Base-by-base conservation (phyloP, 2,113 vertebrate species). In the Triplophysa siluroides region DNA sequence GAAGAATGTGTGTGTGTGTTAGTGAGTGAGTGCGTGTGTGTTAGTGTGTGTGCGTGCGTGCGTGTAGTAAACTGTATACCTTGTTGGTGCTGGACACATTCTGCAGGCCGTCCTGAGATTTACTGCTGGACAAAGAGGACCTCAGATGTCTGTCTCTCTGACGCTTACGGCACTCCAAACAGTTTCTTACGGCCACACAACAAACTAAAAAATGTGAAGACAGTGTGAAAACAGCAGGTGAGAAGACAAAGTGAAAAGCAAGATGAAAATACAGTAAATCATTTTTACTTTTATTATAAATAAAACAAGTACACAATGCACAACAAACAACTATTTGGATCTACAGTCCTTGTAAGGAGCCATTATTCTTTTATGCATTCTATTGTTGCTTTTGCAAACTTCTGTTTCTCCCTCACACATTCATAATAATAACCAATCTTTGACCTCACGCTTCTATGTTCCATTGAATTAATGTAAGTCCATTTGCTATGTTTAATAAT, bases 161-260 rank as follows among this genome's bases (percentile, higher is more conserved):
- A 71, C 95, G 94, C 75, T 97, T 96, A 45, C 98, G 94, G 86
- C 96, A 98, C 79, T 98, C 96, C 72, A 99, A 91, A 88, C 97
- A 99, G 89, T 94, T 99, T 86, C 95, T 93, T 79, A 99, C 96
- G 80, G 97, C 96, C 86, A 98, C 95, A 87, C 98, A 99, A 71
- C 98, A 99, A 87, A 99, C 98, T 99, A 84, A 43, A 62, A 71
- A 61, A 29, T 65, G 45, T 26, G 41, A 54, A 60, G 29, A 16
- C 8, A 43, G 41, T 2, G 9, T 10, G 41, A 43, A 43, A 43
- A 43, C 10, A 43, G 41, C 41, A 43, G 41, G 10, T 43, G 10
- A 43, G 7, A 67, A 45, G 52, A 50, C 8, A 13, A 56, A 19
- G 13, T 61, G n/a, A 23, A 29, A 47, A 29, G 11, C 1, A 63